Evolutionary conservation across 2,888 invertebrate species (phyloP), one percentile per base, ranked within the genome.

Genomic region (Thereva unica): DNA sequence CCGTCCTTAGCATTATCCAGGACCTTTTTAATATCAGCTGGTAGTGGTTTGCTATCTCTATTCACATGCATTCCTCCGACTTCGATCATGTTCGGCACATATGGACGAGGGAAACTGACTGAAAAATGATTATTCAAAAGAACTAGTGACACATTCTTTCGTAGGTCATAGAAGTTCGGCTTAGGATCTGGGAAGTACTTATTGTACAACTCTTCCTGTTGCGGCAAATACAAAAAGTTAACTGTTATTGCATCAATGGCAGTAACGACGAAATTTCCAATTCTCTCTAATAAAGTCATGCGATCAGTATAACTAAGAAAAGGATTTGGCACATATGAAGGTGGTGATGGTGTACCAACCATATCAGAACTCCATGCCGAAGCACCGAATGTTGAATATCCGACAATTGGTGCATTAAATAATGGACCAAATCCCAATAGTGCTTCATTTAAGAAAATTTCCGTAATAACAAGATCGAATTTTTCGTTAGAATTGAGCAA

Each of bases 1-100:
- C 84, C 84, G 67, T 83, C 73, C 40, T 73, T 69, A 4, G 83
- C 78, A 0, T 74, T 76, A 41, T 80, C 78, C 4, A 84, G 72
- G 49, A 81, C 82, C n/a, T 74, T 71, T 64, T 80, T 74, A 7
- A 83, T 75, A 42, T 82, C 77, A 44, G 66, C 69, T 0, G 80
- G 79, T 63, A 81, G 68, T 0, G 77, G 75, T 7, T 73, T 74
- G 2, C 72, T 70, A 12, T 76, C 69, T 0, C 75, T 74, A 67
- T 79, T 77, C n/a, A 81, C 76, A 57, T 80, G 80, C 75, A 81
- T 74, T 35, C 80, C 80, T 0, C 80, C 81, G 4, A 81, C 78
- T 65, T 81, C 80, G 42, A 81, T 76, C 75, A 80, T 80, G 69
- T 81, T 81, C 34, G 80, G 78, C 3, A 78, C 70, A 68, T 80